Evolutionary conservation across 2,113 vertebrate genomes (phyloP).

Genomic region (Regulus satrapa): DNA sequence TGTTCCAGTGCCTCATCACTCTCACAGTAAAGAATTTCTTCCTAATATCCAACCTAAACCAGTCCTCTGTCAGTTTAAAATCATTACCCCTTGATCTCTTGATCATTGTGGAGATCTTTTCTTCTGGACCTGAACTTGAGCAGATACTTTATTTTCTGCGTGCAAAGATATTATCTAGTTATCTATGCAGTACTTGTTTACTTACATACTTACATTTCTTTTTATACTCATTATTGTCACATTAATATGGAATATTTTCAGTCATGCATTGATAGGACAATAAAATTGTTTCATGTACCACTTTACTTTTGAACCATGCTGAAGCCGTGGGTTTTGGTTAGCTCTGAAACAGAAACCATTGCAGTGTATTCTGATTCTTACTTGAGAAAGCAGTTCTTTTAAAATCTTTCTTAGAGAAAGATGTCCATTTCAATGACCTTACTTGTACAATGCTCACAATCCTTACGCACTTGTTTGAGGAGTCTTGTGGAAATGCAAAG

Average conservation of each 20-base stretch:
- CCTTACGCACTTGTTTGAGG: not conserved
- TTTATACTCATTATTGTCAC: not conserved
- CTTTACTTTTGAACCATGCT: not conserved
- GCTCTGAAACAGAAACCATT: not conserved
- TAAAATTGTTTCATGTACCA: not conserved
- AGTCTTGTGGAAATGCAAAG: not conserved
- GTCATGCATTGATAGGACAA: not conserved
- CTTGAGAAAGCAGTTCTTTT: not conserved
- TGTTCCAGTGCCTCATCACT: rapidly evolving
- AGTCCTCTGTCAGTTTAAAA: not conserved
- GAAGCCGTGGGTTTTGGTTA: not conserved
- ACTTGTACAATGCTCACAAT: not conserved
- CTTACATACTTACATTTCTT: not conserved
- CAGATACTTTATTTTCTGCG: not conserved
- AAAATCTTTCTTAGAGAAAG: not conserved
- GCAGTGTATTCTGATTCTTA: not conserved
- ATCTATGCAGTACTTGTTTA: not conserved
- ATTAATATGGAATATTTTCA: not conserved
- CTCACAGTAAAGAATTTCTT: not conserved
- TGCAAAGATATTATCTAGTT: not conserved
- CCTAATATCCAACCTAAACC: not conserved
- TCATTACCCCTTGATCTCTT: not conserved
- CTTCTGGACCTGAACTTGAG: not conserved
- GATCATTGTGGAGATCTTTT: not conserved
- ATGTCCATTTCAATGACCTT: not conserved